Base-by-base conservation (phyloP, 2,113 vertebrate species). In the Lethenteron reissneri region DNA sequence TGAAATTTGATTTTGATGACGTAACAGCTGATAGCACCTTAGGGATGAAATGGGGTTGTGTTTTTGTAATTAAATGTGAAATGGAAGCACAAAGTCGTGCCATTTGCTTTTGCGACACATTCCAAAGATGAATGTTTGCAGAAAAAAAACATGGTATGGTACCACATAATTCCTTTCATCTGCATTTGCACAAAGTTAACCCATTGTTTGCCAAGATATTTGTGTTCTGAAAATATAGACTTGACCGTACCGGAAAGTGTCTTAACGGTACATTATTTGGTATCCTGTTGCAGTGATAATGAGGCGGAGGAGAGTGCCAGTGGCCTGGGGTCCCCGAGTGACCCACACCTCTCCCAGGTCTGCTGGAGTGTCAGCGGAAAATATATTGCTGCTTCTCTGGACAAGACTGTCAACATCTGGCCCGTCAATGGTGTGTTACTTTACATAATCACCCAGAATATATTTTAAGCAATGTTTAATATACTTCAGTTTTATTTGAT, bases 351-450 rank as follows among this genome's bases (percentile, higher is more conserved):
- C 71, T 90, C 87, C 60, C 85, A 89, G 57, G 78, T 97, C 25
- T 85, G 87, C 8, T 97, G 94, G 94, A 97, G 91, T n/a, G 77
- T 90, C 73, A 92, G 87, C 60, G 94, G 91, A 56, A 90, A 84
- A 72, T 95, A 91, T 73, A 77, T 97, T 76, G 89, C 94, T 70
- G 90, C 88, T 11, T 89, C 90, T 72, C 82, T 88, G 70, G 94
- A 97, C 72, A 97, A 97, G 77, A 82, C 87, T 80, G 88, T 97
- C 75, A 97, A 95, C 84, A 92, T 97, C 74, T 97, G 94, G 91
- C 94, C 95, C 78, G 88, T 97, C 73, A 97, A 90, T 57, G 92
- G 94, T 97, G 82, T 69, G 80, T 68, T 68, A 68, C 64, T 68
- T 10, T 11, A 68, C n/a, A 9, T 68, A 25, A 68, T 68, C 64